A percentile compares a stretch with the other conserved stretches of the same genome.
Conservation (phyloP, 2,797 vertebrate species). For the Ctenopoma kingsleyae region DNA sequence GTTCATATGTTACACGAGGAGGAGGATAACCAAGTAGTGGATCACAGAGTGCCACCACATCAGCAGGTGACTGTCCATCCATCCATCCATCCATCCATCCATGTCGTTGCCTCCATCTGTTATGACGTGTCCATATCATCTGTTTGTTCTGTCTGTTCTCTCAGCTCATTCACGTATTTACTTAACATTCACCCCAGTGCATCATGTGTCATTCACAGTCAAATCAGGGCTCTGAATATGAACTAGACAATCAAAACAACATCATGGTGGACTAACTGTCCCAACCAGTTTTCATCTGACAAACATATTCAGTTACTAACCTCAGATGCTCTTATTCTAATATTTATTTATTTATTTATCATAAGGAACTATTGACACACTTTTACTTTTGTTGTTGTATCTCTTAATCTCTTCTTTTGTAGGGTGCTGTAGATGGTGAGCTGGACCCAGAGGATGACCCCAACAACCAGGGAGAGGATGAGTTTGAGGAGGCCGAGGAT, state of each 20-base stretch:
- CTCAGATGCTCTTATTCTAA: neutral
- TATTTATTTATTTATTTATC: too few species aligned
- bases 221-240: constrained; percentile 33
- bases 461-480: constrained; percentile 98
- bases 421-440: constrained; percentile 87
- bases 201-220: constrained; percentile 26
- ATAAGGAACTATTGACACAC: too few species aligned
- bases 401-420: neutral
- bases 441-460: constrained; percentile 96
- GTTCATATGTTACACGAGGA: constrained; percentile 64
- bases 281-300: constrained; percentile 12
- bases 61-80: constrained; percentile 67
- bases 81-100: constrained; percentile 2
- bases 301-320: constrained; percentile 7
- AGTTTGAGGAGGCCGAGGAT: constrained; percentile 96
- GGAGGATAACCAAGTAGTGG: constrained; percentile 62
- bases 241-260: constrained; percentile 17
- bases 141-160: neutral
- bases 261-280: constrained; percentile 13
- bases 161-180: constrained; percentile 9
- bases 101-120: constrained; percentile 7
- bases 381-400: neutral
- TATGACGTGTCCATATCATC: neutral
- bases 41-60: constrained; percentile 64
- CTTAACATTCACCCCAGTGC: constrained; percentile 20